A percentile compares a stretch with the other conserved stretches of the same genome.
These are phyloP conservation scores for Drosophila histrio DNA, from an alignment of 2,888 invertebrate species.

Conservation along the genomic window DNA sequence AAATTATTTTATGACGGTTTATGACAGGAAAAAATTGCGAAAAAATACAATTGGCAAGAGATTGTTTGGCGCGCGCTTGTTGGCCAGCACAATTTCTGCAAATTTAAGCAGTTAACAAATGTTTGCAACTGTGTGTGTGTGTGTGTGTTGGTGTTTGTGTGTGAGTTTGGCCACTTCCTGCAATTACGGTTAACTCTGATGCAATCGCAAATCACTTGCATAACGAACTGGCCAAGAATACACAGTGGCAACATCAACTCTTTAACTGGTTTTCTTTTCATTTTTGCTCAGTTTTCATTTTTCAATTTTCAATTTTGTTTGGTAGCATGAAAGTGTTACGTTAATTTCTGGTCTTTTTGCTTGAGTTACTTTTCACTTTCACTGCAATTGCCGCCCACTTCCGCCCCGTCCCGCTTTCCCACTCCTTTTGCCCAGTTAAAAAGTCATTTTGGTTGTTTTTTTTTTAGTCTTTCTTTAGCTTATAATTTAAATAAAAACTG, in stretches of 20 bases:
- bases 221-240: conserved; percentile 76
- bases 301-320: conserved; percentile 24
- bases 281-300: conserved; percentile 30
- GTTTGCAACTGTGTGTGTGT: conserved; percentile 3
- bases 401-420: background rate
- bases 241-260: conserved; percentile 23
- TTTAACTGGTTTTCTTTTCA: conserved; percentile 49
- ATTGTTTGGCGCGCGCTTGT: conserved; percentile 25
- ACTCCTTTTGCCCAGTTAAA: conserved; percentile 16
- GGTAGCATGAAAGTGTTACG: conserved; percentile 24
- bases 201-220: conserved; percentile 59
- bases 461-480: conserved; percentile 75
- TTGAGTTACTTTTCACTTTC: conserved; percentile 63
- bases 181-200: conserved; percentile 65
- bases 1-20: conserved; percentile 39
- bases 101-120: conserved; percentile 11
- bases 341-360: conserved; percentile 23
- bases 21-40: conserved; percentile 48
- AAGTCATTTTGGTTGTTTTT: conserved; percentile 19
- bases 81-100: conserved; percentile 22
- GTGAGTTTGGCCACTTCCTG: conserved; percentile 58
- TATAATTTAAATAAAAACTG: conserved; percentile 76
- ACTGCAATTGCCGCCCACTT: conserved; percentile 22
- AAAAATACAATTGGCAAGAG: conserved; percentile 35
- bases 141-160: conserved; percentile 26